A percentile compares a stretch with the other conserved stretches of the same genome.
These are phyloP conservation scores for Semotilus atromaculatus DNA, from an alignment of 2,797 vertebrate genomes.

Conservation along the genomic window DNA sequence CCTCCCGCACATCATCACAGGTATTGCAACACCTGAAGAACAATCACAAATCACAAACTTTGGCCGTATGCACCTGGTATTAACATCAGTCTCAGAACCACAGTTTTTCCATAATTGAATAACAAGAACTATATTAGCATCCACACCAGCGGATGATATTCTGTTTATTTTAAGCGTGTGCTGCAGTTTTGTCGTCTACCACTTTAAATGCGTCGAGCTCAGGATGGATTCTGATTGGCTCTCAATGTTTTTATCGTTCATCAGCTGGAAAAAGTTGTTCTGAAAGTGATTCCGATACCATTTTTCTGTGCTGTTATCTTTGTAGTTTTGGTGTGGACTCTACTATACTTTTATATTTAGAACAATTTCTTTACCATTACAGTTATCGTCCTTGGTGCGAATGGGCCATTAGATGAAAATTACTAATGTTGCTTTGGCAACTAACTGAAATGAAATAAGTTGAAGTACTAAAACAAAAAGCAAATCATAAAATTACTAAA, in stretches of 20 bases:
- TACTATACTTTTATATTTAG: not conserved
- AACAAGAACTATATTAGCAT: too few species aligned
- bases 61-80: not conserved
- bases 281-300: too few species aligned
- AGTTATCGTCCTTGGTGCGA: not conserved
- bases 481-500: not conserved
- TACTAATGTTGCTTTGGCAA: not conserved
- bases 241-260: not conserved
- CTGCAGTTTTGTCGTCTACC: not conserved
- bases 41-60: not conserved
- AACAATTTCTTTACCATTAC: not conserved
- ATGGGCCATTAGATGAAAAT: not conserved
- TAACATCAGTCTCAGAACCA: not conserved
- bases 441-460: not conserved
- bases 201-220: not conserved
- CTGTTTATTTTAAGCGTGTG: too few species aligned
- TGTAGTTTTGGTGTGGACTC: not conserved
- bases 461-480: not conserved
- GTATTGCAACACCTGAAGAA: slow-evolving; percentile 91
- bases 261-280: not conserved
- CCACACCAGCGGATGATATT: too few species aligned
- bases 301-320: not conserved
- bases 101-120: too few species aligned
- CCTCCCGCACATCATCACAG: slow-evolving; percentile 97
- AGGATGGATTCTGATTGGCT: not conserved